Base-by-base conservation (phyloP, 92 coral and sea anemone genomes). In the Galaxea fascicularis region DNA sequence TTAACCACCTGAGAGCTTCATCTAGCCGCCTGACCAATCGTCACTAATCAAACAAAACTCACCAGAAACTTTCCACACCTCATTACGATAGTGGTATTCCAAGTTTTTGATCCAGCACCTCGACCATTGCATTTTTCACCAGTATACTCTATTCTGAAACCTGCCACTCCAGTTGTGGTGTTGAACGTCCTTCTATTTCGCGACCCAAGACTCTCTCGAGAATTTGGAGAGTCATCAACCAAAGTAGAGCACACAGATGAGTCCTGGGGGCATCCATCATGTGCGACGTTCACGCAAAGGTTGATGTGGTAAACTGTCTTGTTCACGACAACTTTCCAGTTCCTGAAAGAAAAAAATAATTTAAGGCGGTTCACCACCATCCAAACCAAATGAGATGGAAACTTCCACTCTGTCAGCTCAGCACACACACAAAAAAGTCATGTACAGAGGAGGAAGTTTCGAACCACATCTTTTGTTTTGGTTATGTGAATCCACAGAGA, bases 21-120 rank as follows among this genome's bases (percentile, higher is more conserved):
- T 2, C 41, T 35, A 35, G 41, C 41, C 41, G 6, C 41, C 6
- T 35, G 41, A 6, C 41, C 6, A 35, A 35, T 35, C n/a, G n/a
- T n/a, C 41, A 35, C 41, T 6, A 35, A 35, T 35, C 2, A 35
- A 35, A 35, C 41, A 35, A 35, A 35, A 84, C 93, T 78, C 82
- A 89, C 98, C 95, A 94, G 71, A 65, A 54, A 51, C 53, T 92
- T 92, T 59, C 98, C 98, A 87, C 98, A 94, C 56, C 65, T 89
- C 89, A 94, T 63, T 35, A 92, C 80, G 41, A 94, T 60, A 57
- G 65, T 73, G n/a, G 98, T 89, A 10, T 31, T 25, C 81, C 92
- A 85, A 18, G 22, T 54, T 64, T 83, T 63, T 8, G 21, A 10
- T 0, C 56, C 58, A 35, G 25, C 21, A 28, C 87, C 64, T 15